Evolutionary conservation across 1,140 invertebrate genomes (phyloP).

Genomic region (Gyrodactylus salaris): DNA sequence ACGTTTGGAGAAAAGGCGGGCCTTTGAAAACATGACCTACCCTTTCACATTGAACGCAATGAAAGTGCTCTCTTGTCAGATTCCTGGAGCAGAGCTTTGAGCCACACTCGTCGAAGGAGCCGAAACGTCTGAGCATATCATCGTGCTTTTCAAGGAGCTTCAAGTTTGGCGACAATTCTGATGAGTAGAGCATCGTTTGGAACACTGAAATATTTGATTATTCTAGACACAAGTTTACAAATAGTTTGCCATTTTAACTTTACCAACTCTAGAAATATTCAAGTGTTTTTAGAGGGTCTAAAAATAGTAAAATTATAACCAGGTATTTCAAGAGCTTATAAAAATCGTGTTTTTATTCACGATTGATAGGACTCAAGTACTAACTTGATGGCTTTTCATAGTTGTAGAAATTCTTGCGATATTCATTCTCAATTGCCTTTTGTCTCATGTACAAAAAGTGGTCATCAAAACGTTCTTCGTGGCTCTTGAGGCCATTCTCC

Average conservation of each 20-base stretch:
- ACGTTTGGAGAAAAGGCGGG: too few species aligned
- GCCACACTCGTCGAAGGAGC: not conserved
- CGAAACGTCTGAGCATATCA: not conserved
- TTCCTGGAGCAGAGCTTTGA: not conserved
- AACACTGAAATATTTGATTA: not conserved
- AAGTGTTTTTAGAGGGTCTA: too few species aligned
- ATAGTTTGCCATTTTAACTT: too few species aligned
- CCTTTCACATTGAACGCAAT: slow-evolving; percentile 1
- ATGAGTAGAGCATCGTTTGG: not conserved
- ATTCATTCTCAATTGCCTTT: not conserved
- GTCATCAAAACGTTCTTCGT: not conserved
- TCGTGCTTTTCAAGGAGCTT: slow-evolving; percentile 1
- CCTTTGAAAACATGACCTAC: too few species aligned
- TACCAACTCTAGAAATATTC: too few species aligned
- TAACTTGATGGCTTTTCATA: not conserved
- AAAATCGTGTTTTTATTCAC: too few species aligned
- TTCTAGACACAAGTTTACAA: too few species aligned
- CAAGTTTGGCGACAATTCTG: not conserved
- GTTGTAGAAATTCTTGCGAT: not conserved
- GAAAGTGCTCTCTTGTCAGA: not conserved
- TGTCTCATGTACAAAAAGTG: not conserved
- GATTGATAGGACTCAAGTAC: too few species aligned
- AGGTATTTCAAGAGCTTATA: too few species aligned
- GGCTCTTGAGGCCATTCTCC: not conserved
- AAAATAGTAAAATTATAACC: too few species aligned